phyloP scores from a whole-genome alignment of 2,113 vertebrate genomes.

The Rallus limicola region DNA sequence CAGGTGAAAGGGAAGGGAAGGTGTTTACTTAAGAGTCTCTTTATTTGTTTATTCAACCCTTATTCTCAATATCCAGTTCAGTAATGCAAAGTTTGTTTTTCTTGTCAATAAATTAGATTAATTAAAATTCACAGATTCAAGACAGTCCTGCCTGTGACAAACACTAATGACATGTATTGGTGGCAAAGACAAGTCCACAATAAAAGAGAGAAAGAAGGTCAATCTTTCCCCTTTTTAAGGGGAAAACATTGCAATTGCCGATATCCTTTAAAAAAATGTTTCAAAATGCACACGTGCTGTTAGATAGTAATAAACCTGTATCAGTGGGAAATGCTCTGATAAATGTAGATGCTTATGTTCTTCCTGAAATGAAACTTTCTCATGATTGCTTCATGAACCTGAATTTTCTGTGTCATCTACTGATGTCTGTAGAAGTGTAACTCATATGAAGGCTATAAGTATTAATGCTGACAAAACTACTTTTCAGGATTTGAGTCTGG shows the following conservation, averaged over 20 bases:
- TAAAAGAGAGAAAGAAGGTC: not conserved
- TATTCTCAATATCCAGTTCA: not conserved
- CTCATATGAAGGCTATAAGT: not conserved
- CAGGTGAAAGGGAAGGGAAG: not conserved
- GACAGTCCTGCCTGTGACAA: not conserved
- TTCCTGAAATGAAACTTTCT: not conserved
- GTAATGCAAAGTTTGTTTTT: not conserved
- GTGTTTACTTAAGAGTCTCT: not conserved
- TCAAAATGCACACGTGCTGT: accelerated
- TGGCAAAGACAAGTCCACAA: not conserved
- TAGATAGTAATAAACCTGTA: not conserved
- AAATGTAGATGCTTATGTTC: not conserved
- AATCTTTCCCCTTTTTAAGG: not conserved
- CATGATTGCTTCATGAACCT: not conserved
- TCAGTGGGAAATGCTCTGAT: not conserved
- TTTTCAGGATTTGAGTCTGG: not conserved
- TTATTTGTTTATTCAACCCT: not conserved
- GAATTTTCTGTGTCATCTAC: not conserved
- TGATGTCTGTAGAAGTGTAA: not conserved
- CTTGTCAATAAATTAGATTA: not conserved
- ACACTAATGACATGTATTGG: not conserved
- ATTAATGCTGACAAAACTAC: not conserved
- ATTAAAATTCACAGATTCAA: not conserved
- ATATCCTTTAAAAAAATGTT: not conserved
- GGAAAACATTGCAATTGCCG: not conserved